Evolutionary conservation across 2,888 invertebrate genomes (phyloP), one percentile per base, ranked within the genome.

Genomic region (Epirrhoe alternata): DNA sequence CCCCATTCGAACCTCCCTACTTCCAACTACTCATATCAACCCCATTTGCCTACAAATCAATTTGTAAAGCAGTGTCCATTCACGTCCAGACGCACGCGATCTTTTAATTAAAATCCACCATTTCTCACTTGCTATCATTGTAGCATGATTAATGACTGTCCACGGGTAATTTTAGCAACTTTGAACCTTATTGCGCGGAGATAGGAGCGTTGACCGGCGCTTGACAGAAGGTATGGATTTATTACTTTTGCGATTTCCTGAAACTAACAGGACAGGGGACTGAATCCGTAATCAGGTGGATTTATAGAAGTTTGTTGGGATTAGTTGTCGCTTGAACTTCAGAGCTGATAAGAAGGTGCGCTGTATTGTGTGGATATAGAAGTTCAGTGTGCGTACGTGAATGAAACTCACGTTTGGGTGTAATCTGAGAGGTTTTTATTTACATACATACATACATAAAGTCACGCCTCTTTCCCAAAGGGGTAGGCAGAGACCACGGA

Each of bases 221-320:
- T 58, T 71, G 71, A 72, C 72, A 71, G 65, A 66, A 69, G 71
- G 69, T 74, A 74, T 70, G 58, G 74, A 74, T 74, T 74, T 74
- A 74, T 74, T 72, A 74, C 71, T 71, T 70, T 71, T 63, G 71
- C 72, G 72, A 72, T 74, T 72, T 74, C 74, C 74, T 72, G 74
- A 70, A 74, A 72, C 74, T 74, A 74, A 72, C 74, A 72, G 72
- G 74, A 74, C 72, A 74, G 72, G 72, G 74, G 74, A 72, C 74
- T 71, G 74, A 74, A 74, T 74, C 68, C 65, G 74, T 74, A 74
- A 74, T 74, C 72, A 74, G 71, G 50, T 67, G 62, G 66, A 64
- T 69, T 70, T 74, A 72, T 71, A 74, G 72, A 74, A 65, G 54
- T 57, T 65, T 59, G 55, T 65, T 38, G 45, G 62, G 71, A 72